Evolutionary conservation across 2,113 vertebrate species (phyloP), one percentile per base, ranked within the genome.

Genomic region (Vombatus ursinus): DNA sequence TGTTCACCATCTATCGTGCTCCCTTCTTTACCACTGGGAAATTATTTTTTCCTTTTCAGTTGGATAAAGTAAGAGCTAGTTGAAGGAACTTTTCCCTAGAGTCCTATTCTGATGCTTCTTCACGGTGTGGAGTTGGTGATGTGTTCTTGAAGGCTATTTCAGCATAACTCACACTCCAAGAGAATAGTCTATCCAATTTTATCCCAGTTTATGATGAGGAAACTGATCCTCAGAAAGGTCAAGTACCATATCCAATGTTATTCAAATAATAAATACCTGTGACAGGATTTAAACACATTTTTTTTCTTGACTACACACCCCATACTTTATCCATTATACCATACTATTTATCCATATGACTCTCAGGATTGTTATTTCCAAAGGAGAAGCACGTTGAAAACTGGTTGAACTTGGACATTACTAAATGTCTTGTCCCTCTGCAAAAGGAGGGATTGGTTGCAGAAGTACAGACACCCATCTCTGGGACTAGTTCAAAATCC

Each of bases 21-120:
- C 93, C 52, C 50, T 77, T 37, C 0, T 89, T 51, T 53, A 47
- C 22, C 3, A 94, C 37, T 23, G 6, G 47, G 24, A 95, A 93
- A 51, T 49, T 48, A 94, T 50, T 92, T 94, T 53, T 90, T 54
- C 52, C 90, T 94, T 54, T 93, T 22, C 8, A 10, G 50, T 57
- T 94, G 52, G 23, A 28, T 84, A 94, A 94, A 94, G 91, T 50
- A 31, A 92, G 52, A 96, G 91, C 91, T 90, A 93, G 31, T 48
- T 77, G 57, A 37, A 94, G 37, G 68, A 84, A 90, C 50, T 95
- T 92, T 53, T 61, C 24, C 31, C 37, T 22, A n/a, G 37, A 22
- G 68, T 77, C 37, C 68, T n/a, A n/a, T 77, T 77, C 37, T n/a
- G 37, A n/a, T 44, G 7, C 37, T 14, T n/a, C 68, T 22, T 77